Evolutionary conservation across 2,888 invertebrate species (phyloP).

Genomic region (Gymnosoma rotundatum): DNA sequence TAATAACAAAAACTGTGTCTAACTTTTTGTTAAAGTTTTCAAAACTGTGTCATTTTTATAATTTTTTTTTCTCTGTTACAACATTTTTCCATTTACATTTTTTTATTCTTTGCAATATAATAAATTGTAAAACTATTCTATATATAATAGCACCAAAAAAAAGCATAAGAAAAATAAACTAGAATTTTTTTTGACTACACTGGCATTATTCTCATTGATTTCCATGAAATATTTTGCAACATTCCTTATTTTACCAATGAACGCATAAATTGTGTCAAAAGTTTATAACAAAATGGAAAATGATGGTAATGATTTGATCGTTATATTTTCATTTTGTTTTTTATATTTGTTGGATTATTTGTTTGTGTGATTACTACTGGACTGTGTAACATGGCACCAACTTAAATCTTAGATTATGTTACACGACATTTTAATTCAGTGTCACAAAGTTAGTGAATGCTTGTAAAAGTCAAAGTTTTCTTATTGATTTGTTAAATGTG

Average conservation of each 20-base stretch:
- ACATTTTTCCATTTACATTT: slow-evolving; percentile 34
- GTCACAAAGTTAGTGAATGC: slow-evolving; percentile 40
- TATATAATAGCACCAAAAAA: slow-evolving; percentile 5
- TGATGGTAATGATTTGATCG: slow-evolving; percentile 38
- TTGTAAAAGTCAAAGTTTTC: slow-evolving; percentile 31
- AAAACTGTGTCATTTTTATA: slow-evolving; percentile 61
- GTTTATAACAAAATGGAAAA: slow-evolving; percentile 53
- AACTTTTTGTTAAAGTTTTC: slow-evolving; percentile 49
- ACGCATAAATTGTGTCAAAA: slow-evolving; percentile 63
- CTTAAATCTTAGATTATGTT: slow-evolving; percentile 25
- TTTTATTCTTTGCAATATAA: slow-evolving; percentile 18
- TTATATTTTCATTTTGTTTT: neutral
- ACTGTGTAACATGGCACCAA: slow-evolving; percentile 28
- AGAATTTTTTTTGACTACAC: slow-evolving; percentile 38
- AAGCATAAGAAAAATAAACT: slow-evolving; percentile 1
- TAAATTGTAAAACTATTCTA: slow-evolving; percentile 42
- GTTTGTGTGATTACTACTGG: slow-evolving; percentile 10
- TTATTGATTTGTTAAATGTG: slow-evolving; percentile 55
- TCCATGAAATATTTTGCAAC: neutral
- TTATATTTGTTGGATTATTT: too few relatives aligned
- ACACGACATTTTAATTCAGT: slow-evolving; percentile 24
- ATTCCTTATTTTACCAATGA: slow-evolving; percentile 44
- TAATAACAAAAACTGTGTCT: slow-evolving; percentile 51
- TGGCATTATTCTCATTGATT: slow-evolving; percentile 16
- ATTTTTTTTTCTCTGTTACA: slow-evolving; percentile 52